Conservation (phyloP, 1,140 invertebrate genomes). For the Periplaneta americana region DNA sequence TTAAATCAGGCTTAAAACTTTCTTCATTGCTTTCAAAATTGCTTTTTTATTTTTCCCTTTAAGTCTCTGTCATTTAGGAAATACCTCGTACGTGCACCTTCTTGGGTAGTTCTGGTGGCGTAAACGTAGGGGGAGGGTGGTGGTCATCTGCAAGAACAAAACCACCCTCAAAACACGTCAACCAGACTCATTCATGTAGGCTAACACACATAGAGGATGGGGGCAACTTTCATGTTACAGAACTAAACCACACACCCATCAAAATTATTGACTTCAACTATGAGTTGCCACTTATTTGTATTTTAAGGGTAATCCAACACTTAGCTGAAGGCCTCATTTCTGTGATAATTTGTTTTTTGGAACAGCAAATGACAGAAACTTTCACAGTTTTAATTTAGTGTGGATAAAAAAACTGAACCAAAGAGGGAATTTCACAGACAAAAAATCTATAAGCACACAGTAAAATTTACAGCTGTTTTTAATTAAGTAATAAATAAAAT, state of each 20-base stretch:
- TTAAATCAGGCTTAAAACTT: neutral
- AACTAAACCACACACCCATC: neutral
- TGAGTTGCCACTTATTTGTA: neutral
- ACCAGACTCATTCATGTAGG: slow-evolving; percentile 31
- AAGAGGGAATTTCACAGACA: neutral
- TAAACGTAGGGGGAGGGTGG: slow-evolving; percentile 90
- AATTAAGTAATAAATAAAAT: neutral
- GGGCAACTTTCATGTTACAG: neutral
- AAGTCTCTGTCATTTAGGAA: slow-evolving; percentile 2
- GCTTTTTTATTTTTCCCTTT: neutral
- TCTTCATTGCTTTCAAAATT: neutral
- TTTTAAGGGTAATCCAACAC: neutral
- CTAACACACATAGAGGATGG: neutral
- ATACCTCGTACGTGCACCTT: slow-evolving; percentile 93
- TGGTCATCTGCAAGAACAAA: slow-evolving; percentile 83
- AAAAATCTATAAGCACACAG: neutral
- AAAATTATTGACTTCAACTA: neutral
- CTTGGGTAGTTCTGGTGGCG: slow-evolving; percentile 94
- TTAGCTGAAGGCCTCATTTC: neutral
- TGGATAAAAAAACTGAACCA: neutral
- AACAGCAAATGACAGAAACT: neutral
- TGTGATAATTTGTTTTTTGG: neutral
- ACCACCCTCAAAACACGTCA: slow-evolving; percentile 52
- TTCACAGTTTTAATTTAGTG: neutral
- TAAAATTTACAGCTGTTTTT: neutral